Evolutionary conservation across 2,888 invertebrate genomes (phyloP).

Genomic region (Scaptomyza flava): DNA sequence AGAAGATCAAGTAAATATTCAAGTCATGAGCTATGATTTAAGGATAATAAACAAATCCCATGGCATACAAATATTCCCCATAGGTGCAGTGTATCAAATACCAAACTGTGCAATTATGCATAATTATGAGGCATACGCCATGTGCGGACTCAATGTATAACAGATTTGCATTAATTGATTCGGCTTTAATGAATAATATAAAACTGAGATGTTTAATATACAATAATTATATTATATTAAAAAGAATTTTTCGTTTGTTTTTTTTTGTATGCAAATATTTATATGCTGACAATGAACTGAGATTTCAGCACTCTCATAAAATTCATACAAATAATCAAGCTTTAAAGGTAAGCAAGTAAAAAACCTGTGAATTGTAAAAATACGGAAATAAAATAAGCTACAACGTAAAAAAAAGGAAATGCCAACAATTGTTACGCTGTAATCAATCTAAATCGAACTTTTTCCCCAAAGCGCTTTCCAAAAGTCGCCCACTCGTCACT

Average conservation of each 20-base stretch:
- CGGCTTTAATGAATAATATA: constrained; percentile 26
- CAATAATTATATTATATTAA: constrained; percentile 41
- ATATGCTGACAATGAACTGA: constrained; percentile 27
- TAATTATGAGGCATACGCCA: constrained; percentile 58
- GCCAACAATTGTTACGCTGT: constrained; percentile 75
- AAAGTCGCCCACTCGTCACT: constrained; percentile 79
- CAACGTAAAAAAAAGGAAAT: constrained; percentile 33
- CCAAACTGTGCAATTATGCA: constrained; percentile 35
- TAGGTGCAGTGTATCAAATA: background rate
- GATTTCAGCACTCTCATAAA: constrained; percentile 1
- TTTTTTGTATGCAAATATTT: constrained; percentile 11
- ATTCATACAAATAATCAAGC: constrained; percentile 25
- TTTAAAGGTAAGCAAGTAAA: constrained; percentile 21
- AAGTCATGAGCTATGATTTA: background rate
- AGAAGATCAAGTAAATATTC: background rate
- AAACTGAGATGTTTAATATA: background rate
- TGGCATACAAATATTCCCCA: background rate
- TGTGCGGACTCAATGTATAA: constrained; percentile 1
- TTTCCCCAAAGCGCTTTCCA: constrained; percentile 64
- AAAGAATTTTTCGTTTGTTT: constrained; percentile 4
- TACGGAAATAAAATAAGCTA: constrained; percentile 6
- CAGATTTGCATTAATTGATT: constrained; percentile 43
- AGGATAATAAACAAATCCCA: background rate
- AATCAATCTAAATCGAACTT: constrained; percentile 74
- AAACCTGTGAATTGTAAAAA: background rate